Evolutionary conservation across 2,797 vertebrate genomes (phyloP), one percentile per base, ranked within the genome.

Genomic region (Chaetodon trifasciatus): DNA sequence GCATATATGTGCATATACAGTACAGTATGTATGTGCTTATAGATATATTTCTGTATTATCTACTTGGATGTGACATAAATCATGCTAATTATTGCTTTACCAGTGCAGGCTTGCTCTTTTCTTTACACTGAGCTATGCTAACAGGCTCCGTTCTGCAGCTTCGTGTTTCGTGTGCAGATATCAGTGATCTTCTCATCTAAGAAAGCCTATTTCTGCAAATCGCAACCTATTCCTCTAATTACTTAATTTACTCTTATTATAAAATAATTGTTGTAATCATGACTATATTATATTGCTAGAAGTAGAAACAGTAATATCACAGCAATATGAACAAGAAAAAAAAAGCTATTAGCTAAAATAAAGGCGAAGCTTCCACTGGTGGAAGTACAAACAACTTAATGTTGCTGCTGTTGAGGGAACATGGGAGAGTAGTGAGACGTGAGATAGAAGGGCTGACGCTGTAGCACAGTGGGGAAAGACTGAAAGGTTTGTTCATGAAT

Each of bases 401-500:
- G 39, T 10, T 67, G 24, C 57, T 44, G 49, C 57, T 64, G 46
- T 64, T 58, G 28, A 52, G 19, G 37, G 47, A 76, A 56, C 8
- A 65, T 42, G 4, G 9, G 55, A 74, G 15, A 69, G 24, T n/a
- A 6, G 9, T 7, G 57, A 71, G 19, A 81, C 49, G 46, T 35
- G 62, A 57, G 21, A 80, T 11, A 74, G 46, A 70, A 39, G 57
- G 73, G 64, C 19, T 40, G 71, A 65, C 19, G 5, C 47, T 60
- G 62, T 23, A 49, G 63, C 16, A n/a, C 46, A 49, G 71, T 21
- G 10, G 37, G 68, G 28, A 55, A 68, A 68, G 15, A 66, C 64
- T 71, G 10, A 4, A 13, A 64, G 75, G 53, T 77, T 40, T 40
- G 42, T 70, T 76, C 44, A 55, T 39, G 23, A 78, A 81, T 72